Base-by-base conservation (phyloP, 2,797 vertebrate species). In the Botia kubotai region DNA sequence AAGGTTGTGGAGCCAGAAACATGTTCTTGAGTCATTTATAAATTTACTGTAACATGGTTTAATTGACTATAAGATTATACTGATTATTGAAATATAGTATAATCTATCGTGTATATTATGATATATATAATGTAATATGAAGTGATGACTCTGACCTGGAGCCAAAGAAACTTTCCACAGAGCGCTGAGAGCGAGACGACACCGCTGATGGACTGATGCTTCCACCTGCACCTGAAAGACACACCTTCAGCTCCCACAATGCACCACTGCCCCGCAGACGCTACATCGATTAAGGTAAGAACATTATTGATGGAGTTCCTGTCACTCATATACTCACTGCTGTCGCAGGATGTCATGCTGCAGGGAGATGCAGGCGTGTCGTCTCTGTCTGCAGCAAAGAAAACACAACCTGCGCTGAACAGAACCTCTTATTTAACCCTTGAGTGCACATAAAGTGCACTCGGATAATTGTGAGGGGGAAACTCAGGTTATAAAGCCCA, bases 281-380 rank as follows among this genome's bases (percentile, higher is more conserved):
- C 62, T 17, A 33, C 16, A 62, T 16, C 23, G n/a, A n/a, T n/a
- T n/a, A n/a, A 16, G 14, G 4, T 8, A 14, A 14, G 10, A 23
- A 21, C 21, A 29, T 53, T 36, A 5, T 2, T 39, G 26, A 50
- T 12, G 13, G 36, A 17, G 17, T 62, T 2, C 43, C 10, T 66
- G 4, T 52, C 12, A 48, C 16, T 71, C 6, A 1, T 53, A n/a
- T 77, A 93, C 93, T 93, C 89, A 94, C 93, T 93, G 84, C 91
- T 91, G 84, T 95, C 95, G 90, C 94, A 95, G 86, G 95, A 96
- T 62, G 92, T 93, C 82, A 91, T 17, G 81, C 94, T 95, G 88
- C 91, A 92, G 0, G 87, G 94, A 76, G 95, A 96, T 10, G 91
- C 89, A 0, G 94, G 93, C 0, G 90, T 91, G 83, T 93, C 92